These are phyloP conservation scores for Drosophila obscura DNA, from an alignment of 1,140 invertebrate genomes.

Conservation along the genomic window DNA sequence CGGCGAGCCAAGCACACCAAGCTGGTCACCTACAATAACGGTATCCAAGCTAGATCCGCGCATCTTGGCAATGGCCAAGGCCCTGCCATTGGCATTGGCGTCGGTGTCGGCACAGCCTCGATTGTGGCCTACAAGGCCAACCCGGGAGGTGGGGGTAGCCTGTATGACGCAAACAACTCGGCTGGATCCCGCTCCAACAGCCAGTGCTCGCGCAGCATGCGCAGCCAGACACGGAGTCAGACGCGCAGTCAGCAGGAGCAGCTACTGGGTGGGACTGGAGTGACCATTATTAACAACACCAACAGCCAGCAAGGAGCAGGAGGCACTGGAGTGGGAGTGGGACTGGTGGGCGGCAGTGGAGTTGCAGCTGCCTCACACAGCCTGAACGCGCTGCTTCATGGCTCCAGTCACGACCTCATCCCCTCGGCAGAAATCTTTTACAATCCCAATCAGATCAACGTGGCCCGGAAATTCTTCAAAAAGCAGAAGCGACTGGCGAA, in stretches of 20 bases:
- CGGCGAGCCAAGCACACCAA: slow-evolving; percentile 86
- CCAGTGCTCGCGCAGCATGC: slow-evolving; percentile 85
- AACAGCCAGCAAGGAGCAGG: slow-evolving; percentile 36
- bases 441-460: slow-evolving; percentile 96
- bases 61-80: slow-evolving; percentile 3
- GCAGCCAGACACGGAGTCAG: slow-evolving; percentile 69
- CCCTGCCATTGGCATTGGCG: neutral
- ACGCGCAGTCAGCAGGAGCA: slow-evolving; percentile 62
- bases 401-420: slow-evolving; percentile 63
- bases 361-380: slow-evolving; percentile 86
- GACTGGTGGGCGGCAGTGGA: slow-evolving; percentile 5
- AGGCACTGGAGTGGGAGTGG: slow-evolving; percentile 56
- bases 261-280: slow-evolving; percentile 33
- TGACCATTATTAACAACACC: slow-evolving; percentile 68
- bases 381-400: slow-evolving; percentile 85
- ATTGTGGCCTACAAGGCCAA: slow-evolving; percentile 74
- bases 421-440: slow-evolving; percentile 92
- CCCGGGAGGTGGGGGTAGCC: slow-evolving; percentile 42
- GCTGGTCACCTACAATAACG: slow-evolving; percentile 64
- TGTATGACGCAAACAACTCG: slow-evolving; percentile 84
- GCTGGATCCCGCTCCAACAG: slow-evolving; percentile 86
- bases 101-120: slow-evolving; percentile 45
- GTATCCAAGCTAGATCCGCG: slow-evolving; percentile 8
- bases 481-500: slow-evolving; percentile 92
- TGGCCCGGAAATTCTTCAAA: slow-evolving; percentile 95